phyloP scores from a whole-genome alignment of 1,140 invertebrate species.

The Hyles euphorbiae region DNA sequence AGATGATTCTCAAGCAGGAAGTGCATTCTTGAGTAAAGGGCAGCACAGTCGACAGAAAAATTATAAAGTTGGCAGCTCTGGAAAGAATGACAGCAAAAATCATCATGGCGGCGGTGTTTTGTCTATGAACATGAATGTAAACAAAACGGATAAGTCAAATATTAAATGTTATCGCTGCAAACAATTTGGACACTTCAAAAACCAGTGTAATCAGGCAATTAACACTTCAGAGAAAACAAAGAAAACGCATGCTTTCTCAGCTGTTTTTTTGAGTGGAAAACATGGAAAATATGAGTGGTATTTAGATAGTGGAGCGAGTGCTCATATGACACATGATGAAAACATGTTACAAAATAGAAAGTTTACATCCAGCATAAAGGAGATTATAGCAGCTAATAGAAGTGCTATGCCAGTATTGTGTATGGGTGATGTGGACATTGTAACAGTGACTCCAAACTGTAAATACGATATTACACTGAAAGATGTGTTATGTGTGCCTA shows the following conservation, averaged over 20 bases:
- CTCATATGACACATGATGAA: conserved; percentile 25
- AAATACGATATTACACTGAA: conserved; percentile 11
- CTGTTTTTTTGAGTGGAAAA: conserved; percentile 26
- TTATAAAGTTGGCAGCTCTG: no score
- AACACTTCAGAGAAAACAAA: conserved; percentile 15
- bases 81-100: no score
- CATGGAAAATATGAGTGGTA: conserved; percentile 30
- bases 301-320: conserved; percentile 28
- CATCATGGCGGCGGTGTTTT: no score
- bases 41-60: not conserved
- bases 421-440: conserved; percentile 26
- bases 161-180: conserved; percentile 32
- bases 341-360: conserved; percentile 21
- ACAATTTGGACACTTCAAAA: conserved; percentile 28
- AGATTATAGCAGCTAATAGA: conserved; percentile 37
- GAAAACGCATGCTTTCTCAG: conserved; percentile 23
- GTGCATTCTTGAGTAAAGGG: not conserved
- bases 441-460: conserved; percentile 10
- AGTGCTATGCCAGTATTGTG: conserved; percentile 25
- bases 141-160: conserved; percentile 9
- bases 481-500: conserved; percentile 20
- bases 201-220: conserved; percentile 14
- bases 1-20: not conserved
- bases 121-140: conserved; percentile 4
- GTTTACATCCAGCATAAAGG: conserved; percentile 15